Evolutionary conservation across 2,797 vertebrate genomes (phyloP), one percentile per base, ranked within the genome.

Genomic region (Selene dorsalis): DNA sequence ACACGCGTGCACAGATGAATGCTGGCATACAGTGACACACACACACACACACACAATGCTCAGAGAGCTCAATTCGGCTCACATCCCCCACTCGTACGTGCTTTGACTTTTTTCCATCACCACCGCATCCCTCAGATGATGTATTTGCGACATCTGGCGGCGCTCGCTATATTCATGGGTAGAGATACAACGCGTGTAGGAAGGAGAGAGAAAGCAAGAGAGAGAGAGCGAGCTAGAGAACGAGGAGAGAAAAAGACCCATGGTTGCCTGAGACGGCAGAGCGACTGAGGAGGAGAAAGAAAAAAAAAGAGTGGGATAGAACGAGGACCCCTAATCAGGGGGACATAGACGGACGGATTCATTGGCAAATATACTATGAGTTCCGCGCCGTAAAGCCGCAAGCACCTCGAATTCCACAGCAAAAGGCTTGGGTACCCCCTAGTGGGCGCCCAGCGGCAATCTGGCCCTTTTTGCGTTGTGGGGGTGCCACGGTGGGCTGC

Each of bases 81-180:
- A 90, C 91, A 88, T 96, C 97, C 95, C 96, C 96, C 96, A 95
- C 93, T 88, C 94, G 93, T 96, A 96, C 96, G 96, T 96, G 96
- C 95, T 92, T 96, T 94, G 96, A 94, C 94, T 95, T 92, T 91
- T 91, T 97, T 96, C 96, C 95, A 94, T 94, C 94, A 93, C 92
- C 88, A 89, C 95, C 91, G 58, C 86, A 90, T 93, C 94, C 94
- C 92, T 96, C 96, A 94, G 94, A 95, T 93, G 95, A 98, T 96
- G 96, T 94, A 97, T 98, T 97, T 99, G 98, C 97, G 97, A 99
- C 98, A 99, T 99, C 98, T 99, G 97, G 96, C 95, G 97, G 98
- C 91, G 90, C 92, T 90, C 77, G 88, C 92, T 93, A 96, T 95
- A 96, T 94, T 94, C 90, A 89, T 92, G 95, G 95, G 92, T 93